Conservation (phyloP, 2,888 invertebrate genomes). For the Panopea generosa region DNA sequence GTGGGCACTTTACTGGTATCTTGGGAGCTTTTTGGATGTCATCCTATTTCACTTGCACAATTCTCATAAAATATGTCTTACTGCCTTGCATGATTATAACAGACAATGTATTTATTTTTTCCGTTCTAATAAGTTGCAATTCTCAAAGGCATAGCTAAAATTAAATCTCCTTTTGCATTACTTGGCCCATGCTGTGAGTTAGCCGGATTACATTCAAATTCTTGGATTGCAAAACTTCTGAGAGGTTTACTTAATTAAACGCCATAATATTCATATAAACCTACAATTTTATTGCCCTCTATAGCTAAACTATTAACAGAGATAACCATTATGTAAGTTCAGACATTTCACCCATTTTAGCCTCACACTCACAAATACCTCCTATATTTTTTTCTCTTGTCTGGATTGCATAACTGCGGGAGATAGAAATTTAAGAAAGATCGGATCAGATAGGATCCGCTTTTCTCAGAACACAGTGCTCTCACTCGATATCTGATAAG, state of each 20-base stretch:
- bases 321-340: slow-evolving; percentile 42
- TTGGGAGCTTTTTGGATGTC: slow-evolving; percentile 42
- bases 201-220: slow-evolving; percentile 31
- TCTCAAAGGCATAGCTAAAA: neutral
- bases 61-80: slow-evolving; percentile 8
- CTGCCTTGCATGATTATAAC: neutral
- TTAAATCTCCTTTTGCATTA: neutral
- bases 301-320: slow-evolving; percentile 37
- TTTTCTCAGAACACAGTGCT: slow-evolving; percentile 42
- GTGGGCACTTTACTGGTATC: slow-evolving; percentile 55
- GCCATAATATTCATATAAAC: slow-evolving; percentile 56
- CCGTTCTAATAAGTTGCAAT: neutral
- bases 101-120: neutral
- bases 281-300: slow-evolving; percentile 43
- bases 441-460: slow-evolving; percentile 38
- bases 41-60: slow-evolving; percentile 23
- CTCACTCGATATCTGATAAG: slow-evolving; percentile 48
- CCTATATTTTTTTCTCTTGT: slow-evolving; percentile 31
- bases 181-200: slow-evolving; percentile 4
- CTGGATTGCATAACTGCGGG: slow-evolving; percentile 50
- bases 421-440: slow-evolving; percentile 43
- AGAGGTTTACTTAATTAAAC: slow-evolving; percentile 54
- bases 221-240: slow-evolving; percentile 24
- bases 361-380: slow-evolving; percentile 12
- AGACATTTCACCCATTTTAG: slow-evolving; percentile 30